Percentiles rank a stretch among this genome's conserved stretches.
Evolutionary conservation across 2,113 vertebrate species (phyloP).

Genomic region (Prionailurus bengalensis): DNA sequence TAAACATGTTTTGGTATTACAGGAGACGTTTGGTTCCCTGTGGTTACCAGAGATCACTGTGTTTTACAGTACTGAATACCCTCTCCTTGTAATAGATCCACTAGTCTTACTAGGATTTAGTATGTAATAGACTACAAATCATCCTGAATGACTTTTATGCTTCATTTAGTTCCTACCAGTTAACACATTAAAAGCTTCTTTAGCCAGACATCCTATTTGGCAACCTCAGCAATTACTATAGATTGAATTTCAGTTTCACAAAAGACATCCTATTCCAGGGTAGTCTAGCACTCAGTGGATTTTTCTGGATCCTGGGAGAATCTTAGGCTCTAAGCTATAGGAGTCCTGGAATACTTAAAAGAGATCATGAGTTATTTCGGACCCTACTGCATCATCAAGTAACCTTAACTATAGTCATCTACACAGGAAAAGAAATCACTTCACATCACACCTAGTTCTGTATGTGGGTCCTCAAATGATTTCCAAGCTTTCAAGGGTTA

Average conservation of each 20-base stretch:
- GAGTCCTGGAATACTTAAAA: background rate
- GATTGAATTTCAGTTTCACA: background rate
- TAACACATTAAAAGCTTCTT: conserved; percentile 2
- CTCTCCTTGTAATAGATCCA: background rate
- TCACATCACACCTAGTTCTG: background rate
- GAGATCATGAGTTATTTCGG: background rate
- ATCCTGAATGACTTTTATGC: background rate
- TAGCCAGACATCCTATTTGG: background rate
- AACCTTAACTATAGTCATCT: background rate
- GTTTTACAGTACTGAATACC: background rate
- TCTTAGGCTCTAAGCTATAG: background rate
- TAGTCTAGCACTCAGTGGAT: background rate
- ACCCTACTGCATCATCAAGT: background rate
- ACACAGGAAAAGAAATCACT: background rate
- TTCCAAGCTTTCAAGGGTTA: background rate
- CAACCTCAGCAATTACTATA: background rate
- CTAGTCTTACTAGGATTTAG: background rate
- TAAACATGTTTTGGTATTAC: background rate
- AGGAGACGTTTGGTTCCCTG: background rate
- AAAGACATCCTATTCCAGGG: background rate
- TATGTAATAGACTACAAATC: background rate
- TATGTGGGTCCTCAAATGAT: background rate
- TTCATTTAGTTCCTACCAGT: background rate
- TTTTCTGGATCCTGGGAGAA: background rate
- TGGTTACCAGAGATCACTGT: background rate